phyloP scores from a whole-genome alignment of 53 echinoderm and acorn worm species.

The Crossaster papposus region DNA sequence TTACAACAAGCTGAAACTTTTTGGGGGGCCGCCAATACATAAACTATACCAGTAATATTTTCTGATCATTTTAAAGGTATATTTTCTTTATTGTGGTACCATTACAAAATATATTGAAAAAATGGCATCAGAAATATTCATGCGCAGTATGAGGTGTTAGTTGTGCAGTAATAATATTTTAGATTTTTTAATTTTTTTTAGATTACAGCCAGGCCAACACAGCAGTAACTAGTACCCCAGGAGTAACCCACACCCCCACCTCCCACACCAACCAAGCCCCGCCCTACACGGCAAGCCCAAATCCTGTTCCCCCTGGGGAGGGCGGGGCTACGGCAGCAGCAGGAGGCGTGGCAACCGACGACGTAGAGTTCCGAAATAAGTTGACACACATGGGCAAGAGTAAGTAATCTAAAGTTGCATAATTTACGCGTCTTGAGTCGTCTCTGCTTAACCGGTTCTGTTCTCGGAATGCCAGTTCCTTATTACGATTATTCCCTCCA shows the following conservation, averaged over 20 bases:
- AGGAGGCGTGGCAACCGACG: constrained; percentile 56
- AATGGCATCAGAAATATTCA: no score
- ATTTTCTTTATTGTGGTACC: no score
- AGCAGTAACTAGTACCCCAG: constrained; percentile 5
- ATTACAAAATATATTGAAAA: no score
- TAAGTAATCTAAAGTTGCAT: constrained; percentile 59
- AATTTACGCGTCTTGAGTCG: no score
- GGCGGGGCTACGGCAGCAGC: constrained; percentile 45
- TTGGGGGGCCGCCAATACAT: no score
- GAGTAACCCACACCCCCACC: neutral
- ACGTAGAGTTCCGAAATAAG: constrained; percentile 88
- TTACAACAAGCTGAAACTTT: no score
- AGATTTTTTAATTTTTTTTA: neutral
- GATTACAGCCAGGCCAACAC: constrained; percentile 37
- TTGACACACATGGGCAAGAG: constrained; percentile 98
- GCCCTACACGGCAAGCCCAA: neutral
- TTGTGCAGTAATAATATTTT: neutral
- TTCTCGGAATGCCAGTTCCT: no score
- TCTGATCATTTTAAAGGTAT: no score
- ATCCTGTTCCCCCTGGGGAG: neutral
- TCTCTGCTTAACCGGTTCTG: no score
- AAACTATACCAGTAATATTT: no score
- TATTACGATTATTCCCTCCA: no score
- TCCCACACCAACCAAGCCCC: neutral
- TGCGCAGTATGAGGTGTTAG: no score